Evolutionary conservation across 2,888 invertebrate species (phyloP), one percentile per base, ranked within the genome.

Genomic region (Melipona beecheii): DNA sequence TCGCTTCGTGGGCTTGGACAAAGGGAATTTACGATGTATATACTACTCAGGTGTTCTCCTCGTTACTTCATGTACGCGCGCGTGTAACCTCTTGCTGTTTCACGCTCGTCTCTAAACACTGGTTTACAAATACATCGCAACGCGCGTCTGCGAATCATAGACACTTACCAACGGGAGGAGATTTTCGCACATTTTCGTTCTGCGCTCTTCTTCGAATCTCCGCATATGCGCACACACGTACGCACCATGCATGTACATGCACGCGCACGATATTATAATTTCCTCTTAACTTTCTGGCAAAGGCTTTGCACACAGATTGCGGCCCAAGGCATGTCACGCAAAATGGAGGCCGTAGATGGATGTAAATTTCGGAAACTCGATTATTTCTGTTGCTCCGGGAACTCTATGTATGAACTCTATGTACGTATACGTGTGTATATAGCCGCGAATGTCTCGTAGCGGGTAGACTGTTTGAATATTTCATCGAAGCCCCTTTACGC

Each of bases 21-120:
- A 91, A 90, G 87, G 81, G 87, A 89, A 91, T 91, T 89, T 86
- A 88, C 83, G 84, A 86, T 87, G 86, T 78, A 82, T 78, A 83
- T 66, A 65, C 78, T 70, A 74, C 79, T 78, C 78, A 9, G 60
- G 43, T 43, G 36, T 31, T 80, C 54, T 78, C 60, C 52, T 82
- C 31, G 70, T 82, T 79, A 79, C 58, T 65, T 74, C 17, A 43
- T 62, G 52, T 24, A 24, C 15, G 66, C 50, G 17, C 36, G 58
- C n/a, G 43, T 49, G 31, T 49, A 66, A 60, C 21, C 31, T 62
- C 52, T 66, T 60, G 21, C 21, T 64, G 54, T 73, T 50, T n/a
- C 69, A 58, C 36, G 36, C 74, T 78, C 36, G 27, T 70, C 73
- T 17, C 50, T 56, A 27, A 21, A 66, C 65, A 64, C 77, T 24